phyloP scores from a whole-genome alignment of 2,113 vertebrate species.

The Eurystomus gularis region DNA sequence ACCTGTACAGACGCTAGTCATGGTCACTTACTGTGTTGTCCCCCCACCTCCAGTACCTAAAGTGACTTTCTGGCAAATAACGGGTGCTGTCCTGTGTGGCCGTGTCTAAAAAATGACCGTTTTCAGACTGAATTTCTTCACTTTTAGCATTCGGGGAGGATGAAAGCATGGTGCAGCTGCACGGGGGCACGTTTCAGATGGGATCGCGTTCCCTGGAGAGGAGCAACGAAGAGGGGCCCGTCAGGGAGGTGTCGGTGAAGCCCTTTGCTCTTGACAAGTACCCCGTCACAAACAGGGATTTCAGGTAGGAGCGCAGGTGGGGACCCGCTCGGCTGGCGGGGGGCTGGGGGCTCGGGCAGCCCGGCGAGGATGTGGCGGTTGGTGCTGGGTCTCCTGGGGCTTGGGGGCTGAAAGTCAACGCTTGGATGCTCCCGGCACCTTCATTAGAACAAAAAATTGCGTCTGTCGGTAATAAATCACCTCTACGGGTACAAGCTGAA shows the following conservation, averaged over 20 bases:
- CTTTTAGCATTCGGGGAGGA: not conserved
- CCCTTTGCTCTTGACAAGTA: slow-evolving; percentile 83
- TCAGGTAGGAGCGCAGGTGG: slow-evolving; percentile 77
- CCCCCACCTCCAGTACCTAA: fast-evolving
- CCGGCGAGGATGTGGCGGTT: fast-evolving
- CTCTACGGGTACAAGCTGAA: fast-evolving
- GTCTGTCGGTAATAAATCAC: not conserved
- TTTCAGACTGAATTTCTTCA: fast-evolving
- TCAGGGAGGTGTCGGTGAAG: slow-evolving; percentile 71
- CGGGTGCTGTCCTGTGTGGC: fast-evolving
- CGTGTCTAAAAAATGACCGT: fast-evolving
- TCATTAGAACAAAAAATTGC: fast-evolving
- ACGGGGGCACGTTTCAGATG: slow-evolving; percentile 82
- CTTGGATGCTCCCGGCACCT: not conserved
- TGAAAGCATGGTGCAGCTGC: slow-evolving; percentile 74
- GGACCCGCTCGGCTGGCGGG: not conserved
- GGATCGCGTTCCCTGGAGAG: slow-evolving; percentile 76
- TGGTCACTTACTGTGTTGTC: fast-evolving
- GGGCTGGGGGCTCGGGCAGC: not conserved
- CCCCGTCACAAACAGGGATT: slow-evolving; percentile 88
- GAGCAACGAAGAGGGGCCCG: slow-evolving; percentile 78
- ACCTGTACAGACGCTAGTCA: fast-evolving
- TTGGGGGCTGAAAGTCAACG: fast-evolving
- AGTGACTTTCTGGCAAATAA: not conserved
- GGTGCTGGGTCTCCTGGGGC: fast-evolving